Evolutionary conservation across 2,113 vertebrate genomes (phyloP), one percentile per base, ranked within the genome.

Genomic region (Nycticryphes semicollaris): DNA sequence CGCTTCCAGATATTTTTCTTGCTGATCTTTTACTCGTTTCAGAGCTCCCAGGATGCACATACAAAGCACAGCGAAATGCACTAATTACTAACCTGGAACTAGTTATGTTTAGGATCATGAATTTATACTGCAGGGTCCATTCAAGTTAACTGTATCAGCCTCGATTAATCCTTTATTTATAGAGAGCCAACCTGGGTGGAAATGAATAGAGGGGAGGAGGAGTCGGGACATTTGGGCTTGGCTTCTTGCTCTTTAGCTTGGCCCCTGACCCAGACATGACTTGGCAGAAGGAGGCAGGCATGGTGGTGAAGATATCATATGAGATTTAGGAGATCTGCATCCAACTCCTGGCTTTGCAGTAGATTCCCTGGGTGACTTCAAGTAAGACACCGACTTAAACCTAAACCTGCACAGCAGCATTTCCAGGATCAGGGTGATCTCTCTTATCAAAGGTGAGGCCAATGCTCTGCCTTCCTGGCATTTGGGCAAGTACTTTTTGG

Each of bases 51-150:
- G 80, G 75, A 74, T 79, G 85, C 79, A 70, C 45, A 59, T 92
- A 72, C 3, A 4, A 28, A 2, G 67, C 28, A 47, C 48, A 59
- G 41, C 20, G 59, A 81, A 51, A 78, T 41, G 54, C 56, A 15
- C 50, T 93, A 70, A 93, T 96, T 93, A 92, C 95, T 67, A 45
- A 82, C 68, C 47, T 89, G 91, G 83, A 87, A 89, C 93, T 81
- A 51, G 51, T 31, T 78, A 24, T 78, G 89, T 81, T 95, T 87
- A 72, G 84, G 86, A 89, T 77, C 73, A 72, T 4, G 6, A 54
- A 43, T 91, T 94, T 67, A 16, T 45, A 83, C 79, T 90, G 60
- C 88, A 86, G 91, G 88, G 90, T 67, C 64, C 60, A 81, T 93
- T 67, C 76, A 33, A 62, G 85, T 54, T 84, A 84, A 81, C 89